Conservation (phyloP, 1,140 invertebrate genomes). For the Coelopa frigida region DNA sequence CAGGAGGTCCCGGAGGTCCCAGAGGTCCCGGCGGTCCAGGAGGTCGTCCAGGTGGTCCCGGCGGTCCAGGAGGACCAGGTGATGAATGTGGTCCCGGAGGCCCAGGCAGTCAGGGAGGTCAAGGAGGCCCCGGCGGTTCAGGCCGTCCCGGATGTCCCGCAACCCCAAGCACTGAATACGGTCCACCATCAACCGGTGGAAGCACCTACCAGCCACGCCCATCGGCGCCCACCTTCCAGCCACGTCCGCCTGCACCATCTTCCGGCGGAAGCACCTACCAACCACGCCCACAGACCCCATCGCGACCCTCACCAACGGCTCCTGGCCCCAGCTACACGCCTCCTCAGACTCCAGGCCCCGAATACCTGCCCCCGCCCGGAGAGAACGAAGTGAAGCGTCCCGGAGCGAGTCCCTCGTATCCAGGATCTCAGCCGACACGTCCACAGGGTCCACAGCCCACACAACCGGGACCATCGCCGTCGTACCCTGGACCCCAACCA, state of each 20-base stretch:
- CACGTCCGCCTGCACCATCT: not conserved
- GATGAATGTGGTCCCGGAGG: not conserved
- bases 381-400: constrained; percentile 13
- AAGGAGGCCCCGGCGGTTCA: not conserved
- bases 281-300: not conserved
- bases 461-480: not conserved
- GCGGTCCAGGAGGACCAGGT: not conserved
- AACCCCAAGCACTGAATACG: not conserved
- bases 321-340: not conserved
- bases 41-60: not conserved
- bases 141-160: not conserved
- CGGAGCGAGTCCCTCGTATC: not conserved
- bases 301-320: not conserved
- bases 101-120: not conserved
- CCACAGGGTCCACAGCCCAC: not conserved
- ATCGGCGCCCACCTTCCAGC: too few relatives aligned
- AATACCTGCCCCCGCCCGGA: constrained; percentile 15
- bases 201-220: too few relatives aligned
- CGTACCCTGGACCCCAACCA: constrained; percentile 3
- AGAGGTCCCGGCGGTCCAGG: not conserved
- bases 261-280: not conserved
- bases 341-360: constrained; percentile 1
- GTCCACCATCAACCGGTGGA: not conserved
- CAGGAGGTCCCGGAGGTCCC: not conserved
- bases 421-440: not conserved